These are phyloP conservation scores for Notodonta ziczac DNA, from an alignment of 2,888 invertebrate genomes.

Conservation along the genomic window DNA sequence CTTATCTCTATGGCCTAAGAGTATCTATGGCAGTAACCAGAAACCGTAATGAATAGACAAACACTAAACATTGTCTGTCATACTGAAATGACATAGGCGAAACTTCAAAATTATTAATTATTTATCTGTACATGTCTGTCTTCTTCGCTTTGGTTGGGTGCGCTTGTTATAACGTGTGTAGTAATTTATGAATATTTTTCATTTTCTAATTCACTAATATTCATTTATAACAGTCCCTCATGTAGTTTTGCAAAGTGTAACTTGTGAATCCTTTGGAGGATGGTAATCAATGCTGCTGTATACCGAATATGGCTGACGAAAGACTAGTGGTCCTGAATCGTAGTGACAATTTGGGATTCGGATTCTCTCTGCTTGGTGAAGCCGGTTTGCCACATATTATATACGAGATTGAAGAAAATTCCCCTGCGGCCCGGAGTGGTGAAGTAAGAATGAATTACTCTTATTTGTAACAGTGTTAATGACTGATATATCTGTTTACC, in stretches of 20 bases:
- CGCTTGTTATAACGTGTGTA: slow-evolving; percentile 73
- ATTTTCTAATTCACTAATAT: slow-evolving; percentile 57
- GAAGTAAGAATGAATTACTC: slow-evolving; percentile 86
- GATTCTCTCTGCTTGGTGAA: slow-evolving; percentile 95
- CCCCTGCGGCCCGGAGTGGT: slow-evolving; percentile 95
- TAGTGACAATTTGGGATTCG: slow-evolving; percentile 94
- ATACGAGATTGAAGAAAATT: slow-evolving; percentile 96
- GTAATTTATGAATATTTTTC: slow-evolving; percentile 69
- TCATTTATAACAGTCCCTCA: slow-evolving; percentile 46
- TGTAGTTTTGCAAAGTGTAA: slow-evolving; percentile 63
- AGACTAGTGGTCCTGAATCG: slow-evolving; percentile 94
- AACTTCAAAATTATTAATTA: slow-evolving; percentile 36
- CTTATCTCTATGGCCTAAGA: no score
- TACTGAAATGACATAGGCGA: neutral
- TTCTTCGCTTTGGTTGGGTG: slow-evolving; percentile 79
- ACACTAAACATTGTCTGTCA: neutral
- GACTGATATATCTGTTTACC: slow-evolving; percentile 9
- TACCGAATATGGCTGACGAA: slow-evolving; percentile 93
- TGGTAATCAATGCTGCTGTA: slow-evolving; percentile 79
- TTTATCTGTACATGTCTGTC: slow-evolving; percentile 56
- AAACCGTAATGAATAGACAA: no score
- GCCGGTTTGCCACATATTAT: slow-evolving; percentile 97
- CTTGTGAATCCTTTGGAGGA: slow-evolving; percentile 68
- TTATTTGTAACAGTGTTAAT: neutral
- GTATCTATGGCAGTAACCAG: no score